Percentiles rank a stretch among this genome's conserved stretches.
Evolutionary conservation across 37 sponge, comb jelly and placozoan species (phyloP).

Genomic region (Haliclona indistincta): DNA sequence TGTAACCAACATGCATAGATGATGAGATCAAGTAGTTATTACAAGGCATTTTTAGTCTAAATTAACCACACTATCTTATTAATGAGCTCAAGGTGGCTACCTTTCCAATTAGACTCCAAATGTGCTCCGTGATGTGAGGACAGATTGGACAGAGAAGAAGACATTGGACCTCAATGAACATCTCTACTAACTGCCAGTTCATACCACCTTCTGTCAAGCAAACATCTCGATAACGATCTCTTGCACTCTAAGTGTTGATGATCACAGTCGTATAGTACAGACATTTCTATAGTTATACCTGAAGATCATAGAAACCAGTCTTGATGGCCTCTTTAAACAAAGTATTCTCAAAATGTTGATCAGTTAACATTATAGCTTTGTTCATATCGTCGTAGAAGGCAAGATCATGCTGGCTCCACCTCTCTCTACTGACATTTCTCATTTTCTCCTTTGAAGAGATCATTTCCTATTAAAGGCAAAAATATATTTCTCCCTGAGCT

Average conservation of each 20-base stretch:
- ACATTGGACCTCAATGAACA: constrained; percentile 84
- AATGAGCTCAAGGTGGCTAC: no score
- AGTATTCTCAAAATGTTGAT: constrained; percentile 70
- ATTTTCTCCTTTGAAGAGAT: constrained; percentile 52
- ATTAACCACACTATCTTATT: no score
- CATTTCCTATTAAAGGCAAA: constrained; percentile 49
- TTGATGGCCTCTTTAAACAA: constrained; percentile 90
- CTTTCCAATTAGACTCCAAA: constrained; percentile 89
- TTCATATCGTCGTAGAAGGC: constrained; percentile 88
- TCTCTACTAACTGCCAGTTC: constrained; percentile 84
- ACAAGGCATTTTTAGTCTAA: no score
- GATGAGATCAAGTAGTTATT: no score
- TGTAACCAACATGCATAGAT: no score
- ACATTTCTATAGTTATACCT: constrained; percentile 25
- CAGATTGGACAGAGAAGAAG: constrained; percentile 91
- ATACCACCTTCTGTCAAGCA: constrained; percentile 80
- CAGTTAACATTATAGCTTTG: constrained; percentile 68
- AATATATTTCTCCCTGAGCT: background rate
- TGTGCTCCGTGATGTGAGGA: constrained; percentile 90
- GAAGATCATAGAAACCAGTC: constrained; percentile 88
- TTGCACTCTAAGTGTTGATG: constrained; percentile 20
- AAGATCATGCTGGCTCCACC: constrained; percentile 74
- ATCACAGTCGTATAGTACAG: no score
- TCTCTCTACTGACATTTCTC: constrained; percentile 49
- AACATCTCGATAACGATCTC: constrained; percentile 86